These are phyloP conservation scores for Xiphorhynchus elegans DNA, from an alignment of 2,113 vertebrate species.

Conservation along the genomic window DNA sequence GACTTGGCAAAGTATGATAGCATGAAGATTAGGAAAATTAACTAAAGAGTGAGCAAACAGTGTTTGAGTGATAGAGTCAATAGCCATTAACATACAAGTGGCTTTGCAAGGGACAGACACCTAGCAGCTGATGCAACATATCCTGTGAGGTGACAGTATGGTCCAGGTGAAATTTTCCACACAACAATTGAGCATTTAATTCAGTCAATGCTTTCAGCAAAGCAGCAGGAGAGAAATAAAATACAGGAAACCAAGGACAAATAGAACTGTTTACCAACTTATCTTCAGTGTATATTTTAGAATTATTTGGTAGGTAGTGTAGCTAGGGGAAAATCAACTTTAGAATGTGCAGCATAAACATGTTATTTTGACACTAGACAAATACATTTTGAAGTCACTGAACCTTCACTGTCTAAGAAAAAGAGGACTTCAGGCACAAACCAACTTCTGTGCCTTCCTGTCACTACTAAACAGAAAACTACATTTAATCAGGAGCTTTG, in stretches of 20 bases:
- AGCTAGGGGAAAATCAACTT: neutral
- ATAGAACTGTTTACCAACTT: neutral
- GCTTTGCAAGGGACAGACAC: neutral
- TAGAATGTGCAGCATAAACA: neutral
- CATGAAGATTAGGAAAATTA: conserved; percentile 17
- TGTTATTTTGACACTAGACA: neutral
- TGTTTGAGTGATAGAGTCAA: neutral
- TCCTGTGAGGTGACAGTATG: neutral
- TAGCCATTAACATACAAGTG: neutral
- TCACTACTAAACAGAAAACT: neutral
- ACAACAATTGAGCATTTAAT: neutral
- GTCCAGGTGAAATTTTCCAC: conserved; percentile 14
- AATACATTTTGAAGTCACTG: neutral
- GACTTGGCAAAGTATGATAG: neutral
- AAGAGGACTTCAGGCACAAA: neutral
- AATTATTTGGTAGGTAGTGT: neutral
- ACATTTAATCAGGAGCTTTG: neutral
- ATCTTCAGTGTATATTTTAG: neutral
- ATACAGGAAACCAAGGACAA: neutral
- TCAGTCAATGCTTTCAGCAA: neutral
- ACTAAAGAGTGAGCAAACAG: neutral
- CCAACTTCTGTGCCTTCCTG: neutral
- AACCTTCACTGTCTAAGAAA: neutral
- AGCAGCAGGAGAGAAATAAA: neutral
- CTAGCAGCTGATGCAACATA: neutral